Conservation (phyloP, 2,888 invertebrate genomes). For the Stenchaetothrips biformis region DNA sequence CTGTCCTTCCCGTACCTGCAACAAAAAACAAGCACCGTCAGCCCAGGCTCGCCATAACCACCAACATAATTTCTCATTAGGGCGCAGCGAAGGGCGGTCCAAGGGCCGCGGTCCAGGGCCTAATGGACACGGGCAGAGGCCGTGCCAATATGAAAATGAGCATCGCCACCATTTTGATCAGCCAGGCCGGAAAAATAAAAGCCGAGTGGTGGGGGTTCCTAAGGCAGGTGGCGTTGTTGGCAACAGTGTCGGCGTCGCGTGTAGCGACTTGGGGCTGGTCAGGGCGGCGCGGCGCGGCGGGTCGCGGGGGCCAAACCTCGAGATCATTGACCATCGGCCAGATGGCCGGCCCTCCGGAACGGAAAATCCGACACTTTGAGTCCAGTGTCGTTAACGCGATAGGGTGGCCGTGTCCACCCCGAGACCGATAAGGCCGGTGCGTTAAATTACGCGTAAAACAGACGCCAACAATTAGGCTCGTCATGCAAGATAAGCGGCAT, state of each 20-base stretch:
- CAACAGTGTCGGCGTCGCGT: too few relatives aligned
- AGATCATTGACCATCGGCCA: too few relatives aligned
- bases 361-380: too few relatives aligned
- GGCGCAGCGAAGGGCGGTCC: not conserved
- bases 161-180: not conserved
- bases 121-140: not conserved
- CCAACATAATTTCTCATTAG: slow-evolving; percentile 20
- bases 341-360: too few relatives aligned
- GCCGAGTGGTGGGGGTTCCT: too few relatives aligned
- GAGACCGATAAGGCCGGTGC: not conserved
- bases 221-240: too few relatives aligned
- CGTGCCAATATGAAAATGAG: slow-evolving; percentile 18
- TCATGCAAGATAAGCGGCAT: slow-evolving; percentile 7
- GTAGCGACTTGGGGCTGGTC: too few relatives aligned
- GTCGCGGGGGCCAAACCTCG: too few relatives aligned
- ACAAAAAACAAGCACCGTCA: not conserved
- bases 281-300: too few relatives aligned
- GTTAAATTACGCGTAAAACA: slow-evolving; percentile 20
- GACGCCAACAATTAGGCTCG: slow-evolving; percentile 10
- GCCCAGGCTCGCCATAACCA: not conserved
- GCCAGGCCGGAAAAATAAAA: not conserved
- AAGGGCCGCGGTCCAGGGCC: not conserved
- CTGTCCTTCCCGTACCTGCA: not conserved
- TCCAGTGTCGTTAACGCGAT: too few relatives aligned
- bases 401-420: too few relatives aligned